phyloP scores from a whole-genome alignment of 2,797 vertebrate genomes.

The Champsocephalus esox region DNA sequence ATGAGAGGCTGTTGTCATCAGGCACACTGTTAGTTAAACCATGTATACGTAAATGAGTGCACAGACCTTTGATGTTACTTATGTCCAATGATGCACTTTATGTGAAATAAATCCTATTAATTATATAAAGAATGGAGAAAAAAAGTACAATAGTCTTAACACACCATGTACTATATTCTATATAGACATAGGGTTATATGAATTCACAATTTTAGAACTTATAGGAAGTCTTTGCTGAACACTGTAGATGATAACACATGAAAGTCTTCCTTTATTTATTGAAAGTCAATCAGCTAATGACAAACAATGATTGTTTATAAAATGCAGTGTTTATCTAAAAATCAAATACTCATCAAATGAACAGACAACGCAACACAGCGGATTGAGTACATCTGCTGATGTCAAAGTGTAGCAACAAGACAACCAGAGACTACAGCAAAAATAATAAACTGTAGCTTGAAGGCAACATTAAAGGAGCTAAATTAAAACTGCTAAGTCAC shows the following conservation, averaged over 20 bases:
- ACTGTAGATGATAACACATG: not conserved
- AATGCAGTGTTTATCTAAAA: not conserved
- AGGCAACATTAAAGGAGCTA: conserved; percentile 6
- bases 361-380: not conserved
- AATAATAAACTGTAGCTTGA: conserved; percentile 27
- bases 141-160: not conserved
- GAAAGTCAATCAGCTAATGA: conserved; percentile 13
- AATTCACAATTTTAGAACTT: no score
- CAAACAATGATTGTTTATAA: not conserved
- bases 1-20: conserved; percentile 47
- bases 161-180: not conserved
- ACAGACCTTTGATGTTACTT: not conserved
- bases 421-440: not conserved
- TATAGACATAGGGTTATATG: not conserved
- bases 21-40: conserved; percentile 20
- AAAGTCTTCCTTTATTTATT: conserved; percentile 10
- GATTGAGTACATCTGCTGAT: not conserved
- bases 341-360: not conserved
- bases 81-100: no score
- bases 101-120: conserved; percentile 9
- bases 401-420: conserved; percentile 18
- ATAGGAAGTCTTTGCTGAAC: not conserved
- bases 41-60: not conserved
- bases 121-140: not conserved
- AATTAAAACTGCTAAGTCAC: conserved; percentile 26